These are phyloP conservation scores for Orestias chungarensis DNA, from an alignment of 2,797 vertebrate genomes.

Conservation along the genomic window DNA sequence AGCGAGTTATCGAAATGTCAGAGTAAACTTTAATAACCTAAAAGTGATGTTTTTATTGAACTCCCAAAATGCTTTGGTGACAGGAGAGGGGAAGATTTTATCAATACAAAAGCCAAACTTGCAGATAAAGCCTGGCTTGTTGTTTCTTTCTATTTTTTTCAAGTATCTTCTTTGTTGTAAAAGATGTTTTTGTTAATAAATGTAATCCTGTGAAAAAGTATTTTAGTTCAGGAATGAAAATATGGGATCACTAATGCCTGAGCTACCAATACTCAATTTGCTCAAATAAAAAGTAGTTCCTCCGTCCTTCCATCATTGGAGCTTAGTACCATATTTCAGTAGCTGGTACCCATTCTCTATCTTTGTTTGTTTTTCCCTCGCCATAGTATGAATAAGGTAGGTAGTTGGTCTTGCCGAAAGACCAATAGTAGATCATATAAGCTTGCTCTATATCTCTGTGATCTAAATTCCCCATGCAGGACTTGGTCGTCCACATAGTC, in stretches of 20 bases:
- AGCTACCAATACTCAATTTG: no score
- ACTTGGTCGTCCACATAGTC: no score
- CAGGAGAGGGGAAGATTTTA: constrained; percentile 14
- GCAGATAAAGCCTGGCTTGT: not conserved
- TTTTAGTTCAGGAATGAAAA: not conserved
- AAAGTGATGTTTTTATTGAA: constrained; percentile 35
- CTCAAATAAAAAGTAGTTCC: not conserved
- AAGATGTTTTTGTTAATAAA: not conserved
- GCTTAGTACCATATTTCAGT: no score
- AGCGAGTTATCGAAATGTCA: constrained; percentile 40
- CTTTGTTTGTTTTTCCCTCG: no score
- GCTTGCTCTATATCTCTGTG: no score
- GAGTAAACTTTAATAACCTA: constrained; percentile 33
- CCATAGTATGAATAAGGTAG: no score
- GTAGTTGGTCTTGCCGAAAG: no score
- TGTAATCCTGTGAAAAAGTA: not conserved
- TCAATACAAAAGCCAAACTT: constrained; percentile 13
- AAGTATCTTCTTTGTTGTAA: not conserved
- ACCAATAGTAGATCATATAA: no score
- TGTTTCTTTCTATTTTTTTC: not conserved
- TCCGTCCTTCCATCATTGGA: no score
- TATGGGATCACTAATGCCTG: no score
- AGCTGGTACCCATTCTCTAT: no score
- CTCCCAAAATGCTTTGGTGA: constrained; percentile 7
- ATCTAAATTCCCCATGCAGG: no score